A percentile compares a stretch with the other conserved stretches of the same genome.
These are phyloP conservation scores for Allygus modestus DNA, from an alignment of 2,888 invertebrate genomes.

Conservation along the genomic window DNA sequence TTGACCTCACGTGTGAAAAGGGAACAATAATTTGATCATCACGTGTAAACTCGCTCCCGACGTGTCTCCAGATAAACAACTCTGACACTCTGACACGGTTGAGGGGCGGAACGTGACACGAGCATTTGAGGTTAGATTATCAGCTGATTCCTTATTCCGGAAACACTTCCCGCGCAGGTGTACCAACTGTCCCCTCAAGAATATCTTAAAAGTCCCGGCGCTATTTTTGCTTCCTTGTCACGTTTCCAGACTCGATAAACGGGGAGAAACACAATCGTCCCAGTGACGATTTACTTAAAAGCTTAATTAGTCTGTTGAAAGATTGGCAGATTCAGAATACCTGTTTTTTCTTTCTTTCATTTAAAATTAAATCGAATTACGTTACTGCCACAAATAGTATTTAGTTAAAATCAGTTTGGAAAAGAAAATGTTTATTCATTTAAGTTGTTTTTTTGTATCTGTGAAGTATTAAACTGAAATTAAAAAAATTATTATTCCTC, in stretches of 20 bases:
- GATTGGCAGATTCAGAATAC: background rate
- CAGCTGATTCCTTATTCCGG: conserved; percentile 53
- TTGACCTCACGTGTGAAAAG: conserved; percentile 2
- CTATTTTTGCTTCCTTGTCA: conserved; percentile 22
- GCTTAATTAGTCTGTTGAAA: conserved; percentile 16
- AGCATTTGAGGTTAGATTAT: conserved; percentile 52
- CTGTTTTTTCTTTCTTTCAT: too few relatives aligned
- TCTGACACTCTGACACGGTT: conserved; percentile 44
- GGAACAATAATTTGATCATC: conserved; percentile 16
- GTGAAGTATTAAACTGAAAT: too few relatives aligned
- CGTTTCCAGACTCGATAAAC: conserved; percentile 25
- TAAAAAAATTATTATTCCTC: too few relatives aligned
- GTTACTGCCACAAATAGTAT: too few relatives aligned
- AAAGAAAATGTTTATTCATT: too few relatives aligned
- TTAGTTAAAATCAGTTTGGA: too few relatives aligned
- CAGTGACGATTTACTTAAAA: conserved; percentile 33
- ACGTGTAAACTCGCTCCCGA: conserved; percentile 4
- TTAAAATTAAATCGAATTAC: too few relatives aligned
- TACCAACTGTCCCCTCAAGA: conserved; percentile 52
- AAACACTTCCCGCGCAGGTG: conserved; percentile 49
- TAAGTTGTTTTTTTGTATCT: too few relatives aligned
- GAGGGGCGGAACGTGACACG: conserved; percentile 41
- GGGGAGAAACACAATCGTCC: conserved; percentile 30
- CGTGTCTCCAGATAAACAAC: conserved; percentile 42
- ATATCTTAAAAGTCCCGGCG: conserved; percentile 29